Conservation (phyloP, 2,113 vertebrate species). For the Brachypteracias leptosomus region DNA sequence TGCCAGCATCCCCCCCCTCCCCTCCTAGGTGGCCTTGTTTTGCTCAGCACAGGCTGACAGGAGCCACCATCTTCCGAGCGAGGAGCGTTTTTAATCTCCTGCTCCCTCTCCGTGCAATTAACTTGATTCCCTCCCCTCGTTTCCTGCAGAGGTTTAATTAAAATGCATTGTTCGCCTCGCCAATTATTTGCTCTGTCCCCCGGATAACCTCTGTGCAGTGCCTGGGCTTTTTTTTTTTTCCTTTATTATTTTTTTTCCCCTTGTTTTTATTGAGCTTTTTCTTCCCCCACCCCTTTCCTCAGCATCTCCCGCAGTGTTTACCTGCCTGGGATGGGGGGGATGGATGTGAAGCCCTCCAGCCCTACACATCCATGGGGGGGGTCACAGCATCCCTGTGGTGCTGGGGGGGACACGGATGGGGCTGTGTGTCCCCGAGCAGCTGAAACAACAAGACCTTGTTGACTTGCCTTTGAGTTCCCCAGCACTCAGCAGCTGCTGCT, state of each 20-base stretch:
- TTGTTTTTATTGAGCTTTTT: neutral
- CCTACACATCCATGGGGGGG: neutral
- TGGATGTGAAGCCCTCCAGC: neutral
- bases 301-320: slow-evolving; percentile 28
- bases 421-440: slow-evolving; percentile 34
- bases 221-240: neutral
- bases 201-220: slow-evolving; percentile 47
- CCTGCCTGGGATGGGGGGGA: neutral
- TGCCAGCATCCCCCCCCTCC: neutral
- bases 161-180: slow-evolving; percentile 57
- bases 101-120: slow-evolving; percentile 62
- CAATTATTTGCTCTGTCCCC: slow-evolving; percentile 63
- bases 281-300: neutral
- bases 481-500: slow-evolving; percentile 59
- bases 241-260: fast-evolving
- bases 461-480: slow-evolving; percentile 31
- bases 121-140: slow-evolving; percentile 55
- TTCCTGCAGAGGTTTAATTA: slow-evolving; percentile 65
- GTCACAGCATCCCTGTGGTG: neutral
- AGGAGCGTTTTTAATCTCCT: slow-evolving; percentile 53
- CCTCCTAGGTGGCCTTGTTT: slow-evolving; percentile 46
- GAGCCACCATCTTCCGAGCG: slow-evolving; percentile 44
- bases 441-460: slow-evolving; percentile 61
- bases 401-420: neutral
- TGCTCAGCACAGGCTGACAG: neutral